Base-by-base conservation (phyloP, 92 coral and sea anemone genomes). In the Blastomussa wellsi region DNA sequence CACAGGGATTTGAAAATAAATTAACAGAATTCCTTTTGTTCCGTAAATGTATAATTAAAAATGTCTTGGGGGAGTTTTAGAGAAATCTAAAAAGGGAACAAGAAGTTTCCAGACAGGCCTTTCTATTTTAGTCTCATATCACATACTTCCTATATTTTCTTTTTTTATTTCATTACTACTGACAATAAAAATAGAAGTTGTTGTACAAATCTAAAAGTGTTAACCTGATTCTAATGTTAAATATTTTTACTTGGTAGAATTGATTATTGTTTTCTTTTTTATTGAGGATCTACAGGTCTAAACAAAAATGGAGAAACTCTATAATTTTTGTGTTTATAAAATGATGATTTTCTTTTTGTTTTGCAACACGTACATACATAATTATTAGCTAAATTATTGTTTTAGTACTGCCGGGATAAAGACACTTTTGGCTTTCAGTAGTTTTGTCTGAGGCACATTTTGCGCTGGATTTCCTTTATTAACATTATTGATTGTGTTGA, bases 1-100 rank as follows among this genome's bases (percentile, higher is more conserved):
- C 51, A 26, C 35, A 71, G 48, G 19, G 47, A 35, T 26, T 35
- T 57, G n/a, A 10, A 7, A 73, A 73, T 5, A 29, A 49, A 51
- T 77, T 22, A 33, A 51, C 81, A 77, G n/a, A 49, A 38, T 62
- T 29, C 82, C 33, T 38, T 79, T 79, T 79, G 82, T 79, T 60
- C 28, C 26, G 37, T n/a, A 4, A 38, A 62, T 38, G 48, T 37
- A 68, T 82, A 44, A 32, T 35, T 41, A 71, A 32, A 82, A 31
- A 36, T 49, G 26, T 49, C 68, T 44, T 68, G 78, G 41, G 33
- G 35, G 44, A 28, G 22, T 28, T 37, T 37, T 20, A 24, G 14
- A 20, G 37, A 20, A 62, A 70, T 20, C 28, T 33, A 9, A 70
- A 70, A 70, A 37, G n/a, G 44, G 75, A 38, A 70, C 35, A 38